phyloP scores from a whole-genome alignment of 2,797 vertebrate genomes.

The Galagoides demidoff region DNA sequence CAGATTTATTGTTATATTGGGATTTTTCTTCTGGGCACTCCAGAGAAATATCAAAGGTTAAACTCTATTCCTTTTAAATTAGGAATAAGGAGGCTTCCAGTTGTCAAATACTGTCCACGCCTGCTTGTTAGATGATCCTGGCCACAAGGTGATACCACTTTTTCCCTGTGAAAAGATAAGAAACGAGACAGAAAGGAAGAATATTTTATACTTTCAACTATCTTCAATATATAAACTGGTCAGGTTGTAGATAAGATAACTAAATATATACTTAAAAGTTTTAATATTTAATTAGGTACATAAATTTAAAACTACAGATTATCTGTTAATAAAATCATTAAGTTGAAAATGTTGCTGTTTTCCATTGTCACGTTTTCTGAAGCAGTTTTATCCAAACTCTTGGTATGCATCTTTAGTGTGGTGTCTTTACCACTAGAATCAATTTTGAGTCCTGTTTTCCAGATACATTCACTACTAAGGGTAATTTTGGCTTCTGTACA shows the following conservation, averaged over 20 bases:
- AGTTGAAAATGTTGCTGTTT: neutral
- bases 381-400: neutral
- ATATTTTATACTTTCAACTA: neutral
- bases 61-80: neutral
- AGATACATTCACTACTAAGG: neutral
- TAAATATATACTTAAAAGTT: neutral
- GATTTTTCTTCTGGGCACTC: neutral
- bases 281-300: neutral
- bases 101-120: neutral
- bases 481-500: neutral
- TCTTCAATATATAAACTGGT: neutral
- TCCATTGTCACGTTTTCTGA: conserved; percentile 25
- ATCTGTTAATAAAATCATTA: neutral
- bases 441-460: neutral
- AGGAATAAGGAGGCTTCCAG: neutral
- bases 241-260: neutral
- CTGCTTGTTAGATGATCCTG: neutral
- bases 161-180: neutral
- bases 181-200: neutral
- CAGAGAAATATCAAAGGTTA: neutral
- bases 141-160: neutral
- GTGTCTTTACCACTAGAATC: neutral
- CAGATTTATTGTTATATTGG: neutral
- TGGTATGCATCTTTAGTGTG: neutral
- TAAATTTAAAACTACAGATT: conserved; percentile 44